Percentiles rank a stretch among this genome's conserved stretches.
phyloP scores from a whole-genome alignment of 2,797 vertebrate species.

The Helostoma temminkii region DNA sequence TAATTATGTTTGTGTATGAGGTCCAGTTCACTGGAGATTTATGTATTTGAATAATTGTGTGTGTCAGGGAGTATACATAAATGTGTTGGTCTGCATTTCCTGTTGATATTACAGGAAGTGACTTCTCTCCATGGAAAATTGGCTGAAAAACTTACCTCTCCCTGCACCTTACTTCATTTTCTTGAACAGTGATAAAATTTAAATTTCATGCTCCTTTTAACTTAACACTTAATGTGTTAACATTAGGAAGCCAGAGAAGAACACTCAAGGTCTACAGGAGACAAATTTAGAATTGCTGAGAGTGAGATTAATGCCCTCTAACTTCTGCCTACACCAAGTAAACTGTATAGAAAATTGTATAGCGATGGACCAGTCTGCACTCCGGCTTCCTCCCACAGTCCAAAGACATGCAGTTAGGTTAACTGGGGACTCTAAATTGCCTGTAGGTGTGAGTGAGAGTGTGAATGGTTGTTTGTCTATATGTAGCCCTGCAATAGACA shows the following conservation, averaged over 20 bases:
- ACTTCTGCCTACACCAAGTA: too few species aligned
- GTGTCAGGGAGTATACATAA: background rate
- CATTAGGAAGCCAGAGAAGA: background rate
- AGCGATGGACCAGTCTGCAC: too few species aligned
- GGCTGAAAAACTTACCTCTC: slow-evolving; percentile 55
- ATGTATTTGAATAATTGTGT: slow-evolving; percentile 12
- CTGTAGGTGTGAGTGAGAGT: too few species aligned
- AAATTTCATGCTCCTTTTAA: background rate
- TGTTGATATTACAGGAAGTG: slow-evolving; percentile 61
- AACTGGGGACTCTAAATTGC: too few species aligned
- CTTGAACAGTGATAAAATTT: too few species aligned
- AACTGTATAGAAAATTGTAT: too few species aligned
- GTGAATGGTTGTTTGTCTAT: too few species aligned
- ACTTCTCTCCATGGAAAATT: slow-evolving; percentile 37
- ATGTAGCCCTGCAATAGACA: too few species aligned
- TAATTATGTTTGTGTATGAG: slow-evolving; percentile 43
- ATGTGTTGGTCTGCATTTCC: slow-evolving; percentile 54
- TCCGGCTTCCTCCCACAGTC: too few species aligned
- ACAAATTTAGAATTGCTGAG: too few species aligned
- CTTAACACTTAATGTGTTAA: background rate
- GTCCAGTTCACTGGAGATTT: slow-evolving; percentile 19
- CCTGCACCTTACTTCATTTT: background rate
- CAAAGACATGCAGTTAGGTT: too few species aligned
- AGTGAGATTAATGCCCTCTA: too few species aligned
- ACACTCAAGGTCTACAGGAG: background rate